phyloP scores from a whole-genome alignment of 2,113 vertebrate species.

The Centrocercus urophasianus region DNA sequence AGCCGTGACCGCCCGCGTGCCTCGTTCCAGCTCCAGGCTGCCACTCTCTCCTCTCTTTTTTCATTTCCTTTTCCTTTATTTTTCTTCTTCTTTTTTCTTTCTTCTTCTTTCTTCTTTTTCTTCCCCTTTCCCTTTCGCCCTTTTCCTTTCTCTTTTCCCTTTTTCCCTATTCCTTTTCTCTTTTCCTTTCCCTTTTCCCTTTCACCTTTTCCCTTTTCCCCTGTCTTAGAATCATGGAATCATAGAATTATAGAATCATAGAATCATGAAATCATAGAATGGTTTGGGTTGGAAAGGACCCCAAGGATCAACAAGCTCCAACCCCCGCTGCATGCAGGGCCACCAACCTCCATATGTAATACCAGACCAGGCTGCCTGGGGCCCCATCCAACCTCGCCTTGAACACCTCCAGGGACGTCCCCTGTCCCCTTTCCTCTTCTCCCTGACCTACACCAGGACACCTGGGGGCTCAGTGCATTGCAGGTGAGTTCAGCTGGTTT shows the following conservation, averaged over 20 bases:
- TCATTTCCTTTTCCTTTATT: accelerated
- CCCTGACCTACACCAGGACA: neutral
- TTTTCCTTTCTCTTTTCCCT: neutral
- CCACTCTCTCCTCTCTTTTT: neutral
- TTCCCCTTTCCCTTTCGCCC: neutral
- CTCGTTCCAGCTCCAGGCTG: neutral
- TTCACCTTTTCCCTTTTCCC: neutral
- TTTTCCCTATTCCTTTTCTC: neutral
- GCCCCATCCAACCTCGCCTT: too few species aligned
- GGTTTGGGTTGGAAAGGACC: too few species aligned
- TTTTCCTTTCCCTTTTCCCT: neutral
- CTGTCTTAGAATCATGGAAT: too few species aligned
- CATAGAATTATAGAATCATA: too few species aligned
- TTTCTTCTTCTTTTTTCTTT: accelerated
- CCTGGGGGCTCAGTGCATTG: neutral
- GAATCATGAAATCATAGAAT: too few species aligned
- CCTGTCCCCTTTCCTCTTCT: neutral
- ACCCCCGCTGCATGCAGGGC: too few species aligned
- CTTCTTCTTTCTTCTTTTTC: too few species aligned
- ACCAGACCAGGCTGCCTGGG: too few species aligned
- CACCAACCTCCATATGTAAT: too few species aligned
- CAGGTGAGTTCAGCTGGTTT: neutral
- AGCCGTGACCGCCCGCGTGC: neutral
- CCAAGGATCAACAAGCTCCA: too few species aligned
- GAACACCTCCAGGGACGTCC: too few species aligned